Conservation (phyloP, 1,140 invertebrate species). For the Macrocentrus cingulum region DNA sequence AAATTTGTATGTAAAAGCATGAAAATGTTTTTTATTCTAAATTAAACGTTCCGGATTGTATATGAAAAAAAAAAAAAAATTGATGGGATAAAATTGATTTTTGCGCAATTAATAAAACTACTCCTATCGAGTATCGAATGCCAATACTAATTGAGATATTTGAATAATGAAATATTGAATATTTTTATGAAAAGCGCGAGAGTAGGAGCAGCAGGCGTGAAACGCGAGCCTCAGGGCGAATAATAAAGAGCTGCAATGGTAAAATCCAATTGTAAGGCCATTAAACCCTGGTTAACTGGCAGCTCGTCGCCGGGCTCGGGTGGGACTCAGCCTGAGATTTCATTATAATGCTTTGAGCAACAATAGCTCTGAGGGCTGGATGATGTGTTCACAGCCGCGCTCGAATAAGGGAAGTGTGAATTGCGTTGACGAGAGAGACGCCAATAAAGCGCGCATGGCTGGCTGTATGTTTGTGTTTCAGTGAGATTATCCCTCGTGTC, state of each 20-base stretch:
- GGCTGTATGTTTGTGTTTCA: no score
- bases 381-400: constrained; percentile 23
- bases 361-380: constrained; percentile 54
- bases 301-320: constrained; percentile 16
- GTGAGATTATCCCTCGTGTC: constrained; percentile 1
- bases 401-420: constrained; percentile 12
- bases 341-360: constrained; percentile 57
- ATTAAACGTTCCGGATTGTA: no score
- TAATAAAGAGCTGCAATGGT: constrained; percentile 50
- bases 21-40: no score
- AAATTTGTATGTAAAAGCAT: no score
- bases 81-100: no score
- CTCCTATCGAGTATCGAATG: no score
- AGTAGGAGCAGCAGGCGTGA: constrained; percentile 39
- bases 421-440: constrained; percentile 10
- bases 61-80: no score
- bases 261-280: constrained; percentile 58
- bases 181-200: no score
- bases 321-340: constrained; percentile 40
- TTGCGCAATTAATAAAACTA: no score
- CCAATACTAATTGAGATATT: no score
- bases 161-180: no score
- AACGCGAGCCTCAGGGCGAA: constrained; percentile 36
- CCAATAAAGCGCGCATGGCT: no score
- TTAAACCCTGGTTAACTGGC: constrained; percentile 51